Percentiles rank a stretch among this genome's conserved stretches.
These are phyloP conservation scores for Plebejus anna DNA, from an alignment of 2,888 invertebrate genomes.

Conservation along the genomic window DNA sequence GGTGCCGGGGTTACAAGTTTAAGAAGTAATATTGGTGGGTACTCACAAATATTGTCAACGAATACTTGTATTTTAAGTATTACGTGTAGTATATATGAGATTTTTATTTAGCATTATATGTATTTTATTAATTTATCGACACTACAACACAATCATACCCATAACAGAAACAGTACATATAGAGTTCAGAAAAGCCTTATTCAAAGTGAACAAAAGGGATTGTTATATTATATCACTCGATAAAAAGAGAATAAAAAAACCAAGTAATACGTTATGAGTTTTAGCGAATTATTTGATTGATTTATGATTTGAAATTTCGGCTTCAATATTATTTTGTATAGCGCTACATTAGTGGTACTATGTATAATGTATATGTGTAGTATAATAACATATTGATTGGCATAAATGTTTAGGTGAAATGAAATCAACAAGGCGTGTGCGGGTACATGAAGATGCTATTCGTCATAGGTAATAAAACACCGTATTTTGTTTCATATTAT, in stretches of 20 bases:
- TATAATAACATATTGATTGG: slow-evolving; percentile 51
- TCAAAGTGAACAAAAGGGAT: background rate
- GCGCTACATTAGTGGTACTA: slow-evolving; percentile 26
- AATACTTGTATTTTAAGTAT: background rate
- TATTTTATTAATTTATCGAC: slow-evolving; percentile 20
- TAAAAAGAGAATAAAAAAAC: background rate
- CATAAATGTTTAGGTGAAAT: slow-evolving; percentile 79
- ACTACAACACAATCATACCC: slow-evolving; percentile 19
- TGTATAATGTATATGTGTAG: slow-evolving; percentile 23
- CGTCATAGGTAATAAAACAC: slow-evolving; percentile 74
- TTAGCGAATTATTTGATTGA: slow-evolving; percentile 5
- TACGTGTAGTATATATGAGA: slow-evolving; percentile 5
- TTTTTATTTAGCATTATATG: background rate
- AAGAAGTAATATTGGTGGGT: background rate
- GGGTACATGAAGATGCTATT: slow-evolving; percentile 78
- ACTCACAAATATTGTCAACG: background rate
- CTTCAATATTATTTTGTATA: slow-evolving; percentile 26
- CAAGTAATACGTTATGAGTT: background rate
- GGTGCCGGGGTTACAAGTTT: background rate
- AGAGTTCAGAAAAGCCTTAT: background rate
- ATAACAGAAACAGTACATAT: slow-evolving; percentile 19
- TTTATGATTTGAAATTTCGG: slow-evolving; percentile 14
- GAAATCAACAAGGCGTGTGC: slow-evolving; percentile 77
- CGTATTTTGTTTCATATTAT: slow-evolving; percentile 52
- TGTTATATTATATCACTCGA: background rate